Percentiles rank a stretch among this genome's conserved stretches.
Evolutionary conservation across 2,113 vertebrate genomes (phyloP).

Genomic region (Xerus inauris): DNA sequence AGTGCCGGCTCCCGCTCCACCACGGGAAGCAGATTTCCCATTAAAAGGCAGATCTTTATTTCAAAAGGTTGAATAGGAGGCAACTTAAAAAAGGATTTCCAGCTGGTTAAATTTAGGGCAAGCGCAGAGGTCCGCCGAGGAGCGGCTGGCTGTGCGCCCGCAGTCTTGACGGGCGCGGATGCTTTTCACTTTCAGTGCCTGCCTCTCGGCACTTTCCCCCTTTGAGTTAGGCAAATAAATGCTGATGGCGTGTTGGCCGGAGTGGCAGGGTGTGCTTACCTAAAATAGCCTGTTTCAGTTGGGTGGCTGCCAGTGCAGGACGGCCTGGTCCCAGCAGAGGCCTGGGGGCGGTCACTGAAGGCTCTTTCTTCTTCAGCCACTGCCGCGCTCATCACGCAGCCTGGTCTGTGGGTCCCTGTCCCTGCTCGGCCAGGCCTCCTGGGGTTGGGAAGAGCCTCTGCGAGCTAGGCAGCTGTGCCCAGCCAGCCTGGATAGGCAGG

Average conservation of each 20-base stretch:
- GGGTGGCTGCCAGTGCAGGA: not conserved
- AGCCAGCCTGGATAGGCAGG: accelerated
- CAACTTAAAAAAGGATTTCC: constrained; percentile 64
- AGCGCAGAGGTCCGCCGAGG: constrained; percentile 32
- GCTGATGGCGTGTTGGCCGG: not conserved
- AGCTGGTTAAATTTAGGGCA: constrained; percentile 73
- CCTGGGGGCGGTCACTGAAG: not conserved
- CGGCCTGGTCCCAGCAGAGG: not conserved
- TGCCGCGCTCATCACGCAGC: not conserved
- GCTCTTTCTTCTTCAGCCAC: not conserved
- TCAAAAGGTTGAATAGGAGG: constrained; percentile 63
- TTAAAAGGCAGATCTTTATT: constrained; percentile 59
- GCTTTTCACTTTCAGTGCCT: not conserved
- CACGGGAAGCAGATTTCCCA: constrained; percentile 36
- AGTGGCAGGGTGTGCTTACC: not conserved
- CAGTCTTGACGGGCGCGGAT: not conserved
- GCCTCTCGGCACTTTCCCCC: not conserved
- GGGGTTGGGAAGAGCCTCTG: not conserved
- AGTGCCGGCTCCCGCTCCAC: not conserved
- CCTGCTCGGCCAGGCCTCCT: not conserved
- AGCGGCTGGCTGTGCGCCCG: not conserved
- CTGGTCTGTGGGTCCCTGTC: not conserved
- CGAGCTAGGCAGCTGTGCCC: not conserved
- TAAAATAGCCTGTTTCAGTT: not conserved
- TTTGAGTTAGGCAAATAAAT: constrained; percentile 47